A percentile compares a stretch with the other conserved stretches of the same genome.
Evolutionary conservation across 2,888 invertebrate genomes (phyloP).

Genomic region (Diplolepis rosae): DNA sequence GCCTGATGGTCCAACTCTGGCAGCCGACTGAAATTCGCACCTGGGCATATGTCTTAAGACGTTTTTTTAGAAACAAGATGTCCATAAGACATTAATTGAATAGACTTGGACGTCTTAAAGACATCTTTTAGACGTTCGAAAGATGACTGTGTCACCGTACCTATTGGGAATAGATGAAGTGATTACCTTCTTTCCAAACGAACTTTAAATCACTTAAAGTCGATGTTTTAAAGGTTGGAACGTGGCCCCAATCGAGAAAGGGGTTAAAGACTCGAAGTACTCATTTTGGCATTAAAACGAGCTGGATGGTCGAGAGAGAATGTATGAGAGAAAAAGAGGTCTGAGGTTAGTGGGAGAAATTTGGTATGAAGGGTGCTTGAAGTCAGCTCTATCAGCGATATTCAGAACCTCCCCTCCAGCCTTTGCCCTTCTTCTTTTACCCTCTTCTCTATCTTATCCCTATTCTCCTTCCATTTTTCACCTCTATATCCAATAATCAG

Average conservation of each 20-base stretch:
- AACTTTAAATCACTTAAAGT: not conserved
- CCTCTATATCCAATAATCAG: not conserved
- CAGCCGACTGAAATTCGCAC: too few relatives aligned
- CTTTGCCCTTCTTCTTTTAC: slow-evolving; percentile 1
- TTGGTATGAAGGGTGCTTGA: slow-evolving; percentile 57
- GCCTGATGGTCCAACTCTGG: too few relatives aligned
- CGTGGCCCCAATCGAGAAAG: not conserved
- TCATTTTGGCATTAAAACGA: slow-evolving; percentile 27
- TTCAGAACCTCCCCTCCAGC: slow-evolving; percentile 57
- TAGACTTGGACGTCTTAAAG: too few relatives aligned
- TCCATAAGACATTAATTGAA: too few relatives aligned
- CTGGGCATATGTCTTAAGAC: too few relatives aligned
- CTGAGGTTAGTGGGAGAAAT: slow-evolving; percentile 57
- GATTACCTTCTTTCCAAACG: too few relatives aligned
- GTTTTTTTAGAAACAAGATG: too few relatives aligned
- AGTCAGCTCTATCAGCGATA: slow-evolving; percentile 66
- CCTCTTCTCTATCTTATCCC: not conserved
- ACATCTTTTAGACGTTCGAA: too few relatives aligned
- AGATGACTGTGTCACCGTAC: too few relatives aligned
- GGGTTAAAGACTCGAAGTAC: slow-evolving; percentile 12
- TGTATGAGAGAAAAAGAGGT: slow-evolving; percentile 33
- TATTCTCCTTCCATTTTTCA: not conserved
- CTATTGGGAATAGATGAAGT: too few relatives aligned
- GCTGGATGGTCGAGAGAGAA: slow-evolving; percentile 30
- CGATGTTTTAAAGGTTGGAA: not conserved